A percentile compares a stretch with the other conserved stretches of the same genome.
phyloP scores from a whole-genome alignment of 2,888 invertebrate genomes.

The Ceriagrion tenellum region DNA sequence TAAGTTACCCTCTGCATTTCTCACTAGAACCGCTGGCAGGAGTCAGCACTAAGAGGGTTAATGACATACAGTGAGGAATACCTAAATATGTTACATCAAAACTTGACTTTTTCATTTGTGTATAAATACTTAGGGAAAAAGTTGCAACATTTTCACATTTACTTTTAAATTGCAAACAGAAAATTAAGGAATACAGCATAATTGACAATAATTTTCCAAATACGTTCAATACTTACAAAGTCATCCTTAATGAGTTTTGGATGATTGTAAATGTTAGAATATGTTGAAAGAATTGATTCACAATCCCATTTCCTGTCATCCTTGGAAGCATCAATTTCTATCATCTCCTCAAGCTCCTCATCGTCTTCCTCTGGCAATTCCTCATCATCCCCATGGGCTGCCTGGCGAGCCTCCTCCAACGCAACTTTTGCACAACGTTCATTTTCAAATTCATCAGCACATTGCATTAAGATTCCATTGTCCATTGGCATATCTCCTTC shows the following conservation, averaged over 20 bases:
- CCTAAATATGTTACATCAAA: too few relatives aligned
- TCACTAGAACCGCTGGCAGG: too few relatives aligned
- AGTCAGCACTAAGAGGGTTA: too few relatives aligned
- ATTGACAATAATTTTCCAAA: too few relatives aligned
- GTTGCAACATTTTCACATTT: too few relatives aligned
- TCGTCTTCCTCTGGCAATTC: slow-evolving; percentile 75
- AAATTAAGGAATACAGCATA: background rate
- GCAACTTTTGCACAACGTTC: slow-evolving; percentile 79
- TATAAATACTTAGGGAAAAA: too few relatives aligned
- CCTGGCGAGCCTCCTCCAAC: slow-evolving; percentile 76
- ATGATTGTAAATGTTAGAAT: slow-evolving; percentile 95
- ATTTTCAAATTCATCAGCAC: slow-evolving; percentile 88
- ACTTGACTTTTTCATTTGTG: too few relatives aligned
- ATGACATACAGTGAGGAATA: too few relatives aligned
- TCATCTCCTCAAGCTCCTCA: slow-evolving; percentile 81
- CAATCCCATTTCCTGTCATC: slow-evolving; percentile 92
- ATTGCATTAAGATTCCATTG: slow-evolving; percentile 85
- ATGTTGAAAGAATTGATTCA: slow-evolving; percentile 93
- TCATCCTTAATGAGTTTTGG: slow-evolving; percentile 89
- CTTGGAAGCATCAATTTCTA: slow-evolving; percentile 82
- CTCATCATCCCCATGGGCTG: slow-evolving; percentile 72
- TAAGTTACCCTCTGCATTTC: too few relatives aligned
- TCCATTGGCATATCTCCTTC: slow-evolving; percentile 87
- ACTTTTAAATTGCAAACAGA: too few relatives aligned
- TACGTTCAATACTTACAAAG: slow-evolving; percentile 78